Evolutionary conservation across 2,797 vertebrate species (phyloP), one percentile per base, ranked within the genome.

Genomic region (Tragopan temminckii): DNA sequence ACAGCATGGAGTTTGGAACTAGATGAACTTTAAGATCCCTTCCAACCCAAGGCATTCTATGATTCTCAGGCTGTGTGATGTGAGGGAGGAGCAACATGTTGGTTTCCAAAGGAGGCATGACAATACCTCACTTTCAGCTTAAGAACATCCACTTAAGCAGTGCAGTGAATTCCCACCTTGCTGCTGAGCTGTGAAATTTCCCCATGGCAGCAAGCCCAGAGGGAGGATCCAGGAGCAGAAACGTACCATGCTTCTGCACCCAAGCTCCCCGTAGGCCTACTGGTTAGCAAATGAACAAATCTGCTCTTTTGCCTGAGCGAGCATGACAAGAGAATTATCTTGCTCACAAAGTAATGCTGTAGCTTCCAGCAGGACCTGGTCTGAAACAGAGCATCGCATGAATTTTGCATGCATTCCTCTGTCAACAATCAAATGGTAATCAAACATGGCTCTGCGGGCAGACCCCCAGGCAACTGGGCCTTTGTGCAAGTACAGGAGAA

Each of bases 331-430:
- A 82, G 35, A 78, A 72, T 77, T 43, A 12, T 85, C 72, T 53
- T 31, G 13, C 58, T 78, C 67, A 11, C n/a, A 62, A 70, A 57
- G 50, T 4, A 18, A 74, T 59, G 36, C 57, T 88, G 38, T 77
- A 80, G n/a, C 52, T 88, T 33, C 66, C 70, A 80, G 21, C 70
- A 81, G 45, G 64, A 86, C 38, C 62, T 87, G 50, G 25, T 36
- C 43, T 78, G 38, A 77, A 87, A 52, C 45, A n/a, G 58, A 85
- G n/a, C 29, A 4, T 27, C 43, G 3, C 35, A 8, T 80, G 29
- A 31, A 83, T 89, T 87, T 87, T 90, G 58, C 64, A 55, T 71
- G 11, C 38, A 5, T 80, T 85, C 45, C 45, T 40, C 53, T 69
- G 78, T 68, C 18, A 14, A 46, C 53, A 40, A 11, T 38, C 20